Conservation (phyloP, 2,113 vertebrate genomes). For the Pipra filicauda region DNA sequence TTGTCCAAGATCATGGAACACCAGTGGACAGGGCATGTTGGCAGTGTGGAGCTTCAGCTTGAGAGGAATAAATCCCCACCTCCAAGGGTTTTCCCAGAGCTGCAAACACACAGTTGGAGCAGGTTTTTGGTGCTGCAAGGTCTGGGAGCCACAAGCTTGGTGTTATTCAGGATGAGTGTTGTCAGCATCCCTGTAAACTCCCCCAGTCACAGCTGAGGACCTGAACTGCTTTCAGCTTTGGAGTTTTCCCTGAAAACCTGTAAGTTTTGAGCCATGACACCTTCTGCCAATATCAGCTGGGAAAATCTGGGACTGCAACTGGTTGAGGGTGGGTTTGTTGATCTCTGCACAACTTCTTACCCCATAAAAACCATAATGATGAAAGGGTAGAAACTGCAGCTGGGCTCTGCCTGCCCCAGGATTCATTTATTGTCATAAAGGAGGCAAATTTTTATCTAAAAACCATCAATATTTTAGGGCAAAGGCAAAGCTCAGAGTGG, state of each 20-base stretch:
- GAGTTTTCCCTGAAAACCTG: not conserved
- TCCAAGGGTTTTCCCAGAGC: not conserved
- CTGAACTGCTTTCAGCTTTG: not conserved
- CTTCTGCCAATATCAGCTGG: not conserved
- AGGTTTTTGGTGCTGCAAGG: not conserved
- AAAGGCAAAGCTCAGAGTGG: slow-evolving; percentile 26
- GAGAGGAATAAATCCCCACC: not conserved
- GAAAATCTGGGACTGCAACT: not conserved
- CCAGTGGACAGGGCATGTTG: not conserved
- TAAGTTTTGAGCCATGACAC: not conserved
- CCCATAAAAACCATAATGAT: not conserved
- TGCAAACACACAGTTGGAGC: not conserved
- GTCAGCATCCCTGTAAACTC: not conserved
- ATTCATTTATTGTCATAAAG: slow-evolving; percentile 58
- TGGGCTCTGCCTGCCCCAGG: not conserved
- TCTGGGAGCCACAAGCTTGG: not conserved
- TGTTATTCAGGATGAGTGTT: not conserved
- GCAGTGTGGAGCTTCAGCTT: not conserved
- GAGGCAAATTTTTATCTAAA: slow-evolving; percentile 42
- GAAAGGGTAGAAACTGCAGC: not conserved
- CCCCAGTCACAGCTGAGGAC: not conserved
- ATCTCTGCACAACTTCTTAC: not conserved
- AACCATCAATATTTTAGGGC: slow-evolving; percentile 59
- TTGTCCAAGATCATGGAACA: not conserved
- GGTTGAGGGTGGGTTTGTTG: not conserved